Conservation (phyloP, 2,113 vertebrate genomes). For the Thunnus maccoyii region DNA sequence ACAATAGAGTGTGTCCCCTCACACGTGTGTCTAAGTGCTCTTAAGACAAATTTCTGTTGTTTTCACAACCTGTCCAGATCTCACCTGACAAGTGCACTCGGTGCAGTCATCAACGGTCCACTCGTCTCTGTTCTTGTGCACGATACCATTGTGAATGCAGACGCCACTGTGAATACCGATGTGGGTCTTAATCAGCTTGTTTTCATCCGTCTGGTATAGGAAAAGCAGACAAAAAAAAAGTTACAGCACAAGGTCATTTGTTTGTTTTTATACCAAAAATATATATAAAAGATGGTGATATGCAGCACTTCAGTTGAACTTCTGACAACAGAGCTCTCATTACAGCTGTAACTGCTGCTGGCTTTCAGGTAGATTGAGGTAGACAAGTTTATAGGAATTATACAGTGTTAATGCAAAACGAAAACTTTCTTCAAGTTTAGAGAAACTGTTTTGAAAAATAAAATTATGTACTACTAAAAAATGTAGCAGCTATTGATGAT, state of each 20-base stretch:
- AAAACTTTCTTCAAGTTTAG: no score
- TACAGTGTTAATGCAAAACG: no score
- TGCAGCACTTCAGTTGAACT: slow-evolving; percentile 43
- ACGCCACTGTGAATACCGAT: slow-evolving; percentile 87
- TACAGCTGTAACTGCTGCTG: slow-evolving; percentile 56
- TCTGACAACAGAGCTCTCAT: slow-evolving; percentile 72
- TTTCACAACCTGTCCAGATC: slow-evolving; percentile 2
- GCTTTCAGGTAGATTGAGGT: slow-evolving; percentile 1
- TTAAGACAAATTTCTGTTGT: background rate
- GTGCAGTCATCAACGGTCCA: slow-evolving; percentile 98
- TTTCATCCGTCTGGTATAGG: slow-evolving; percentile 88
- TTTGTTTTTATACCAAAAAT: background rate
- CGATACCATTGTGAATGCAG: slow-evolving; percentile 94
- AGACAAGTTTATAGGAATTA: no score
- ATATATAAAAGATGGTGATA: no score
- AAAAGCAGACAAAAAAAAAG: background rate
- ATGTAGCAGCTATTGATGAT: no score
- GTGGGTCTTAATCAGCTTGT: slow-evolving; percentile 85
- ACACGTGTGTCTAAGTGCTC: slow-evolving; percentile 24
- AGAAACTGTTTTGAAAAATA: no score
- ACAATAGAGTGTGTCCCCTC: background rate
- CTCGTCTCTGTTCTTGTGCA: slow-evolving; percentile 91
- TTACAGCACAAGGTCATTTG: no score
- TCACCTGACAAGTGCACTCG: slow-evolving; percentile 93
- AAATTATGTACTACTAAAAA: no score